Evolutionary conservation across 2,113 vertebrate genomes (phyloP).

Genomic region (Polyodon spathula): DNA sequence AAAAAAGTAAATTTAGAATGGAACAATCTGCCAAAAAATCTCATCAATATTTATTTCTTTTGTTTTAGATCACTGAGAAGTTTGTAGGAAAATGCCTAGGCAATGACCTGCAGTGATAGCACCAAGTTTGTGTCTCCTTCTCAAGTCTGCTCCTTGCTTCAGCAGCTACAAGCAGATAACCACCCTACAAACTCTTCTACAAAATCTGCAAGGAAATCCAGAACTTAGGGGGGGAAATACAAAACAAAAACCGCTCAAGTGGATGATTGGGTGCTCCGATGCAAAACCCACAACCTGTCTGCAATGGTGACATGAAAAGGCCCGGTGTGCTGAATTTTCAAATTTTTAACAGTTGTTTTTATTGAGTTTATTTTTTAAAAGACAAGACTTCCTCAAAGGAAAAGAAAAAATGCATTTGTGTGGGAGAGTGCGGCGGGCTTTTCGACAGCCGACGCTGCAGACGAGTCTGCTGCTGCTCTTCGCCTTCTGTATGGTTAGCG

Average conservation of each 20-base stretch:
- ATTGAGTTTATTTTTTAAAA: conserved; percentile 27
- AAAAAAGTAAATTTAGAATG: too few species aligned
- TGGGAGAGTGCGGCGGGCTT: conserved; percentile 81
- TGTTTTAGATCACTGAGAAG: conserved; percentile 39
- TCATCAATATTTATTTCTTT: conserved; percentile 14
- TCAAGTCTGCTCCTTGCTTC: conserved; percentile 8
- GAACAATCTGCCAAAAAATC: not conserved
- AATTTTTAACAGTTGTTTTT: conserved; percentile 52
- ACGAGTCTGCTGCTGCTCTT: conserved; percentile 88
- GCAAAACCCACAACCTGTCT: conserved; percentile 60
- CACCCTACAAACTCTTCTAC: conserved; percentile 22
- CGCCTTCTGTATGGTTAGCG: conserved; percentile 85
- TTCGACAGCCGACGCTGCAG: conserved; percentile 89
- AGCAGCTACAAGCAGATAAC: conserved; percentile 5
- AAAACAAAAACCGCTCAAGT: conserved; percentile 2
- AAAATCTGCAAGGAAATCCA: conserved; percentile 37
- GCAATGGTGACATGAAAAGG: conserved; percentile 97
- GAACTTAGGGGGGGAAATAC: conserved; percentile 10
- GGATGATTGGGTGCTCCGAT: conserved; percentile 47
- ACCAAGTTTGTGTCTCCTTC: conserved; percentile 1
- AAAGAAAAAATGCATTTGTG: conserved; percentile 33
- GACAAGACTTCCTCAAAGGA: too few species aligned
- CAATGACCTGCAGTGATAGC: conserved; percentile 48
- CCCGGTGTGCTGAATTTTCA: conserved; percentile 51
- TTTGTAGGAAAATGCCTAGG: conserved; percentile 29